Base-by-base conservation (phyloP, 2,888 invertebrate genomes). In the Orchestes rusci region DNA sequence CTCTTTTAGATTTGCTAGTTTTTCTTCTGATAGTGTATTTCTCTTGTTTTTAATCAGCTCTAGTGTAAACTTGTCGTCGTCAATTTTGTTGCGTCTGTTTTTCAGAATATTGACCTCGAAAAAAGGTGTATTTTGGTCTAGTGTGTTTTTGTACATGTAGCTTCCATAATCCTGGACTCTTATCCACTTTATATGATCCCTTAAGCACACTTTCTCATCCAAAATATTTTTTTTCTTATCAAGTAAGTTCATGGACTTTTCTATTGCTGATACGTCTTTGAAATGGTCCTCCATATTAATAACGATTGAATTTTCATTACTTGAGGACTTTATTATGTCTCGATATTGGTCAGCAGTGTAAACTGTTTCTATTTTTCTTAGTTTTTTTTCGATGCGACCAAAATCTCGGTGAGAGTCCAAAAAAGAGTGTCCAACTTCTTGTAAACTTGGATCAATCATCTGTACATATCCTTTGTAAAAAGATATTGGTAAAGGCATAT, bases 91-190 rank as follows among this genome's bases (percentile, higher is more conserved):
- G 12, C 30, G 5, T 13, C 30, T 30, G 12, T 5, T 8, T 30
- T 30, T 30, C 5, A 30, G 30, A 30, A 30, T 30, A 12, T 30
- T 13, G 4, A 30, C 30, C 30, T 30, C 12, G 4, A 30, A 30
- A 30, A 30, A 30, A 12, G 30, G 30, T 10, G 30, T 30, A 30
- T 30, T 30, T 13, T 30, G 10, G 12, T 30, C 30, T 12, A 30
- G 12, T 10, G 12, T 30, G 7, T 8, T 10, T 30, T 30, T 30
- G 12, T 30, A 30, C 12, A 30, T 10, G 12, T 30, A 30, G 12
- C 12, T 30, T 5, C 30, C 30, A 30, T 30, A 30, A 10, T 30
- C 30, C 5, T 30, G 4, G 8, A 30, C 30, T n/a, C 30, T 8
- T 10, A 30, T 30, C 30, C 12, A 30, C 12, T 30, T 30, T 10